A percentile compares a stretch with the other conserved stretches of the same genome.
Evolutionary conservation across 2,888 invertebrate species (phyloP).

Genomic region (Parascotia fuliginaria): DNA sequence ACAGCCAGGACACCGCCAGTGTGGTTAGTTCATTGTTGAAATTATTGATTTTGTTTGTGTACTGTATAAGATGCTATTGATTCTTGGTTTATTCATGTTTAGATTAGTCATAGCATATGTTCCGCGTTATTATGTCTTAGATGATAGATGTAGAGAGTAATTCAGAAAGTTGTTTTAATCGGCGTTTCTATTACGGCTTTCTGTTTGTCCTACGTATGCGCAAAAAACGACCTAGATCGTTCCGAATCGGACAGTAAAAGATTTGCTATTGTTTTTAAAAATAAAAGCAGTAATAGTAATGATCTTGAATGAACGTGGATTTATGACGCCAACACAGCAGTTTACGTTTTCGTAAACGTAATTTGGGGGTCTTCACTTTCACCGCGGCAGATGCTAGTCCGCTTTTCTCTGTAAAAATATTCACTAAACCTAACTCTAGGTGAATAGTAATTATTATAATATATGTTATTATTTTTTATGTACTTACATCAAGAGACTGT

Average conservation of each 20-base stretch:
- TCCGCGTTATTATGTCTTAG: slow-evolving; percentile 10
- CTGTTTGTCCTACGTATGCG: slow-evolving; percentile 29
- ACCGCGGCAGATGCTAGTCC: not conserved
- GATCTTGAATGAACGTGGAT: not conserved
- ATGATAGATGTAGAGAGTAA: slow-evolving; percentile 7
- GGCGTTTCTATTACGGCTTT: slow-evolving; percentile 1
- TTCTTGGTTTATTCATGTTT: slow-evolving; percentile 57
- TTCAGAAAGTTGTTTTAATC: slow-evolving; percentile 16
- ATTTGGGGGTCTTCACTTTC: not conserved
- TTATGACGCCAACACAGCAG: not conserved
- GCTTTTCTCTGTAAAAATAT: not conserved
- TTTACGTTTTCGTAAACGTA: not conserved
- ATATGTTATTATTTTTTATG: too few species aligned
- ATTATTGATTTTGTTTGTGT: slow-evolving; percentile 82
- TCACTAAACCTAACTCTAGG: too few species aligned
- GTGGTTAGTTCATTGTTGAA: slow-evolving; percentile 75
- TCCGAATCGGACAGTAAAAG: slow-evolving; percentile 24
- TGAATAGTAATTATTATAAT: too few species aligned
- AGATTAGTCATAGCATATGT: slow-evolving; percentile 37
- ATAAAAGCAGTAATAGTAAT: not conserved
- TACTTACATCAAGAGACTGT: too few species aligned
- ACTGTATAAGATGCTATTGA: slow-evolving; percentile 73
- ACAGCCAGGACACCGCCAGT: slow-evolving; percentile 84
- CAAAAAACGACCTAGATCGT: slow-evolving; percentile 57
- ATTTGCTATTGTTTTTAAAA: slow-evolving; percentile 1